Evolutionary conservation across 2,113 vertebrate species (phyloP).

Genomic region (Cyrtonyx montezumae): DNA sequence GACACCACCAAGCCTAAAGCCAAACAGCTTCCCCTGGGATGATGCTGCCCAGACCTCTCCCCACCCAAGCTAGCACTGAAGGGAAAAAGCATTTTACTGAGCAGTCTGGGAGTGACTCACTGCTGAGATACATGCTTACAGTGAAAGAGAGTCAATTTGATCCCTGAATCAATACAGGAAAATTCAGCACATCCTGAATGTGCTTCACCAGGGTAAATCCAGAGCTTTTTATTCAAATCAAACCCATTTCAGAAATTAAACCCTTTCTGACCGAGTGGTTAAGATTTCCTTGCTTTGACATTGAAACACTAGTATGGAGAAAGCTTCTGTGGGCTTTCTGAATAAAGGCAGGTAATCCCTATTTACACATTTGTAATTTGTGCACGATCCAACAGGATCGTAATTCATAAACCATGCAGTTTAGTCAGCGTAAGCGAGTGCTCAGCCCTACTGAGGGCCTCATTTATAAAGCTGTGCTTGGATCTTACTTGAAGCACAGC

Average conservation of each 20-base stretch:
- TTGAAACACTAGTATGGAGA: background rate
- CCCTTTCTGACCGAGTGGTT: background rate
- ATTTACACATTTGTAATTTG: background rate
- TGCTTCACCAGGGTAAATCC: background rate
- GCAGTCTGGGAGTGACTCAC: background rate
- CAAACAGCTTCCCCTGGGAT: background rate
- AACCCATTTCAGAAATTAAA: background rate
- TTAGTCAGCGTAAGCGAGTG: background rate
- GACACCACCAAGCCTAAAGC: background rate
- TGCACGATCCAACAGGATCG: background rate
- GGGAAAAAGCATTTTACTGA: background rate
- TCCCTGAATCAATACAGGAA: background rate
- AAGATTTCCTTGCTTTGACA: background rate
- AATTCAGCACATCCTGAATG: background rate
- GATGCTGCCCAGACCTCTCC: accelerated
- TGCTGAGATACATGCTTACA: background rate
- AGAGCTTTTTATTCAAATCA: background rate
- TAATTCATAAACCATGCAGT: background rate
- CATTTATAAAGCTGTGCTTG: background rate
- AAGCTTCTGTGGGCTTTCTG: background rate
- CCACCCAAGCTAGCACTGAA: background rate
- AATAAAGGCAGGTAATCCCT: background rate
- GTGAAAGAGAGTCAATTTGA: background rate
- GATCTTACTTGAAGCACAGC: background rate
- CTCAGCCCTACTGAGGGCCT: background rate